Base-by-base conservation (phyloP, 2,113 vertebrate species). In the Muscicapa adusta region DNA sequence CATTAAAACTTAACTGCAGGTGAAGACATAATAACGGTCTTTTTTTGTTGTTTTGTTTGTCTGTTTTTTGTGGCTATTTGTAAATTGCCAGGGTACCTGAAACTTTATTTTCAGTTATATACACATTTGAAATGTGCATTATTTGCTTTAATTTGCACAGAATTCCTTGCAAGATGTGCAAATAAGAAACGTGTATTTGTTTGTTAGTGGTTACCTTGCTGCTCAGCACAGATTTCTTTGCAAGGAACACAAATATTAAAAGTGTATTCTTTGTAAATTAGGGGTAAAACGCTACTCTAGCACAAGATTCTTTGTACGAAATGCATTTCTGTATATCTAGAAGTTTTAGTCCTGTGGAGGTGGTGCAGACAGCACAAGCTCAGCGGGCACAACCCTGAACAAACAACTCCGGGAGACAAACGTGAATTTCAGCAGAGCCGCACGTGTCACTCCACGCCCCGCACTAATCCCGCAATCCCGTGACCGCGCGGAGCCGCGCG, bases 261-360 rank as follows among this genome's bases (percentile, higher is more conserved):
- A 28, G 6, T 0, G 14, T 3, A 3, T 33, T 60, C 1, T 26
- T 60, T 18, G 26, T 5, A 60, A 8, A 45, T 12, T 2, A 7
- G 6, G 0, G 22, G 7, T 12, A 19, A 26, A 6, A 18, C 7
- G 33, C 26, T 26, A 16, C 9, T n/a, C 2, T 2, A 16, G 33
- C 20, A 26, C 3, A 12, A 10, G 38, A 8, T 15, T 10, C 11
- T 43, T 33, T 3, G 50, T 28, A 51, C 17, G 9, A 51, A 51
- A 51, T 11, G 50, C 50, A 29, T 29, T 51, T 51, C 28, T 17
- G 16, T 17, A 10, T 6, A 10, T 51, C 15, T 17, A 17, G 9
- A 28, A 65, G 28, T 38, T 36, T 1, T 12, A 19, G 8, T 0
- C 1, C 29, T 3, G 9, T 0, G 28, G 31, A 10, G 26, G 5